Evolutionary conservation across 2,888 invertebrate genomes (phyloP).

Genomic region (Plebejus argus): DNA sequence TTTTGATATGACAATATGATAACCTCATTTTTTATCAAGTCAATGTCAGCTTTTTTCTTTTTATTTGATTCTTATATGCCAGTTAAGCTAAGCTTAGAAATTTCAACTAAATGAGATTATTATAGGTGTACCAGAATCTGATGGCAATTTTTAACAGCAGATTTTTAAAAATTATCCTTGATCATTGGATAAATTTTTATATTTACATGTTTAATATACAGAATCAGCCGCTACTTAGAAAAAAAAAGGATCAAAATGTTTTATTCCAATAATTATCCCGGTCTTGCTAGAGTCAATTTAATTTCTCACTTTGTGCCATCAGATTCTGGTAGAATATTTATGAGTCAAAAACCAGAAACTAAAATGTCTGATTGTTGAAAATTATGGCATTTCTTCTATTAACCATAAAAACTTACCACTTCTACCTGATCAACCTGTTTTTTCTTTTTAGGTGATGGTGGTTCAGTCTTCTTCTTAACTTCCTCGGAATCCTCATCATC

Average conservation of each 20-base stretch:
- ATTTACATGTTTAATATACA: too few species aligned
- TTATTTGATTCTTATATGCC: not conserved
- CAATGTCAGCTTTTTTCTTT: not conserved
- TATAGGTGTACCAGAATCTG: too few species aligned
- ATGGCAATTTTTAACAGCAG: too few species aligned
- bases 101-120: not conserved
- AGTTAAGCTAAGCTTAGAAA: not conserved
- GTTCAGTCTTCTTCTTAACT: constrained; percentile 51
- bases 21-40: constrained; percentile 23
- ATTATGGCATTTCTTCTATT: not conserved
- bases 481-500: constrained; percentile 57
- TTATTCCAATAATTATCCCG: too few species aligned
- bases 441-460: constrained; percentile 48
- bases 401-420: constrained; percentile 39
- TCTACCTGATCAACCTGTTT: constrained; percentile 45
- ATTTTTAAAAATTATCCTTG: too few species aligned
- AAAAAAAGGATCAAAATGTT: too few species aligned
- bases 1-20: constrained; percentile 26
- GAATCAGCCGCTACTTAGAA: too few species aligned
- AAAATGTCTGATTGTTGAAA: not conserved
- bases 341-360: not conserved
- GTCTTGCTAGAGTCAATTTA: too few species aligned
- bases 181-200: too few species aligned
- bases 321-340: too few species aligned
- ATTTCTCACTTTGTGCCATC: too few species aligned